A percentile compares a stretch with the other conserved stretches of the same genome.
These are phyloP conservation scores for Choloepus hoffmanni DNA, from an alignment of 2,113 vertebrate species.

Conservation along the genomic window DNA sequence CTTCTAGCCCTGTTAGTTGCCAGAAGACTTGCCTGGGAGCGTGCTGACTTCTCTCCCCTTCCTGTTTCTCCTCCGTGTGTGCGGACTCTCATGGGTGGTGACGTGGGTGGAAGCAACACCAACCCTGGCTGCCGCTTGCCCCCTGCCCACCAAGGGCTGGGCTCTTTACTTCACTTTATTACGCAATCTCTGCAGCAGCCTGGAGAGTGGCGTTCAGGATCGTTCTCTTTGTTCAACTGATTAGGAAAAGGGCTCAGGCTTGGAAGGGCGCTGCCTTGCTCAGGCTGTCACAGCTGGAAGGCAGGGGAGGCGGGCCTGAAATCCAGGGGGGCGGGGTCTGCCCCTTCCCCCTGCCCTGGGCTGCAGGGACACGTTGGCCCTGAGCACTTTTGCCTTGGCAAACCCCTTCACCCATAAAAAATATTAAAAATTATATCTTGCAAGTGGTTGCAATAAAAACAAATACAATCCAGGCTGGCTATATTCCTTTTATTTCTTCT, in stretches of 20 bases:
- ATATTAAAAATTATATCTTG: not conserved
- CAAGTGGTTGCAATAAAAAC: not conserved
- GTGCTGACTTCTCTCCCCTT: not conserved
- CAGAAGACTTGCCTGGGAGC: not conserved
- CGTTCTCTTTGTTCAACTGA: not conserved
- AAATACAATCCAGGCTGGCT: not conserved
- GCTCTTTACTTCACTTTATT: not conserved
- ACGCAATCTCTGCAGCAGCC: not conserved
- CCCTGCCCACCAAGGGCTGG: not conserved
- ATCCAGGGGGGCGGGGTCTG: not conserved
- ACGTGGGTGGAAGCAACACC: not conserved
- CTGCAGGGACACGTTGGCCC: not conserved
- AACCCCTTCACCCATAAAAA: not conserved
- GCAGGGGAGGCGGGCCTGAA: rapidly evolving
- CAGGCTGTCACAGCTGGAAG: not conserved
- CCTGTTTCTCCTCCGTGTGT: not conserved
- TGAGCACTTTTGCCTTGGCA: not conserved
- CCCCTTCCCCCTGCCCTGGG: not conserved
- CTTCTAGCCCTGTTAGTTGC: not conserved
- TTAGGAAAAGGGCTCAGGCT: not conserved
- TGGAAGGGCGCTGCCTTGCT: not conserved
- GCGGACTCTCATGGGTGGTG: not conserved
- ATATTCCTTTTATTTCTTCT: not conserved
- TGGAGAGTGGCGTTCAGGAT: not conserved
- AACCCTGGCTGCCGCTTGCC: not conserved